Base-by-base conservation (phyloP, 1,140 invertebrate species). In the Antheraea mylitta region DNA sequence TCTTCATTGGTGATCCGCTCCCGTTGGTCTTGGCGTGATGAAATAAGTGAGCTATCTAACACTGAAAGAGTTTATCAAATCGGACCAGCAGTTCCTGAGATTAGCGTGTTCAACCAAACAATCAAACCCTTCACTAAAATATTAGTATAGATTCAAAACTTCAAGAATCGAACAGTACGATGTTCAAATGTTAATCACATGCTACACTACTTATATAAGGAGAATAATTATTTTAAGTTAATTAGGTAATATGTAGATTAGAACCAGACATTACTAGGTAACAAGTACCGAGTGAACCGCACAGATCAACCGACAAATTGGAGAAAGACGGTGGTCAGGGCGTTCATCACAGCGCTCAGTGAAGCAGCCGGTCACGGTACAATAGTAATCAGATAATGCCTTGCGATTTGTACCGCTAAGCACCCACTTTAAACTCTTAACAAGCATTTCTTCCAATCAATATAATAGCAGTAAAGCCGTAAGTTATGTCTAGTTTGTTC, bases 251-350 rank as follows among this genome's bases (percentile, higher is more conserved):
- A 16, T 16, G 45, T 53, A 53, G 5, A n/a, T 11, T 13, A 53
- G 45, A 53, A 1, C 45, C 45, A 16, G 45, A 11, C 13, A 13
- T 16, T 53, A 2, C 5, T 53, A 53, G 16, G 0, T 53, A 53
- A 13, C 45, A 53, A 53, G 45, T 6, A 6, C 10, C 5, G 16
- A 53, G 16, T 53, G 45, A 10, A 53, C 22, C 16, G 45, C 16
- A 53, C 45, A 53, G 45, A 53, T 53, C 45, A n/a, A 53, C 11
- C 45, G 45, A n/a, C 45, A 53, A 53, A 53, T 53, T 53, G 45
- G 45, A 13, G 45, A 53, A 53, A 53, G 45, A 53, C 45, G 13
- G 45, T 53, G 45, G 45, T 53, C 45, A 53, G 11, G 16, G 45
- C 45, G 11, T 13, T 13, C 45, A 53, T 53, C 45, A 53, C 45